A percentile compares a stretch with the other conserved stretches of the same genome.
Conservation (phyloP, 2,888 invertebrate species). For the Netelia melanura region DNA sequence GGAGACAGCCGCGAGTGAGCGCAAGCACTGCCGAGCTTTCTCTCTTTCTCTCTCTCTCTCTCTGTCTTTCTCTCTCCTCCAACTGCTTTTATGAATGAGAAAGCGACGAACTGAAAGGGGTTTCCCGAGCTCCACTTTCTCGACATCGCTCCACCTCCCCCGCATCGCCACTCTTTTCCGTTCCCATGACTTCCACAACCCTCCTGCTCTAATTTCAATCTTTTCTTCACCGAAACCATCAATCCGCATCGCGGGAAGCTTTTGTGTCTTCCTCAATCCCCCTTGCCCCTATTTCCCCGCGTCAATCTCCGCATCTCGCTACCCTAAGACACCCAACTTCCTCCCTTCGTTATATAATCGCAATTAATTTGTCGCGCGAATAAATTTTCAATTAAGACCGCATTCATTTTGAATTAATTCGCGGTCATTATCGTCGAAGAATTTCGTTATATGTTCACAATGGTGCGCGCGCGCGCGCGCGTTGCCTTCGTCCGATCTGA, state of each 20-base stretch:
- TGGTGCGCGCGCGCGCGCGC: too few relatives aligned
- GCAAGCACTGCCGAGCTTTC: background rate
- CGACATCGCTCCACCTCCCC: conserved; percentile 18
- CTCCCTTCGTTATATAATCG: too few relatives aligned
- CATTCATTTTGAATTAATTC: too few relatives aligned
- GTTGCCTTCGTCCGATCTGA: too few relatives aligned
- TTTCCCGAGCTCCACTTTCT: conserved; percentile 58
- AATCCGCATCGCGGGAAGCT: conserved; percentile 39
- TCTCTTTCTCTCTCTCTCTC: background rate
- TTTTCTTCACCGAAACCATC: conserved; percentile 42
- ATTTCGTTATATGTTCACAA: too few relatives aligned
- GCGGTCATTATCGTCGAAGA: too few relatives aligned
- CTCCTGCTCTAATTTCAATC: conserved; percentile 58
- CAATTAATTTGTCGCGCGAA: too few relatives aligned
- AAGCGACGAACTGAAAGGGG: conserved; percentile 68
- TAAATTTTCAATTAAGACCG: too few relatives aligned
- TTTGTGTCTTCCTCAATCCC: background rate
- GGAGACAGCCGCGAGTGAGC: conserved; percentile 30
- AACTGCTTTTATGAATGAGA: conserved; percentile 69
- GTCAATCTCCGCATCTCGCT: conserved; percentile 7
- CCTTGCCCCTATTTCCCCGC: background rate
- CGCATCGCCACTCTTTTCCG: conserved; percentile 4
- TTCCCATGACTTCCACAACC: conserved; percentile 34
- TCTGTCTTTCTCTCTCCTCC: conserved; percentile 21
- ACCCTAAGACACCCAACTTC: background rate